Base-by-base conservation (phyloP, 2,797 vertebrate genomes). In the Cygnus olor region DNA sequence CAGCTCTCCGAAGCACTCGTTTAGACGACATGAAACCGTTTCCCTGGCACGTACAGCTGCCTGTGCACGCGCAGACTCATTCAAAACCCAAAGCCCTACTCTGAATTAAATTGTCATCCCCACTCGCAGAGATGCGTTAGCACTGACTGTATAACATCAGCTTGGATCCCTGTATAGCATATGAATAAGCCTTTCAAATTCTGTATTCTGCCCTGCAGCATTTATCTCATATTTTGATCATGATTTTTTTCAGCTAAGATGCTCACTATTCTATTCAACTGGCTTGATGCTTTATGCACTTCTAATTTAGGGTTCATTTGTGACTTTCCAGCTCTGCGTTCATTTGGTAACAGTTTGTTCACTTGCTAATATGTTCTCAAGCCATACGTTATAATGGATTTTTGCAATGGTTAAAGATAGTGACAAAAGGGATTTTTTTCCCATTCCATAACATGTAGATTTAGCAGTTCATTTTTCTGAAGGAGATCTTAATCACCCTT, bases 71-170 rank as follows among this genome's bases (percentile, higher is more conserved):
- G 81, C 45, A 81, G 90, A 84, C 70, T 93, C 91, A 91, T 94
- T 94, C 88, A 92, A 80, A 93, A 64, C 77, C 85, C 53, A 77
- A 63, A 90, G 89, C 94, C 87, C 82, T 80, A 60, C 89, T 84
- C 85, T 91, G 92, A 95, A 95, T 95, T 91, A 89, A 81, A 89
- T 81, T 92, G 92, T 88, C 91, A 92, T 88, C 91, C 92, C 94
- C 85, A 93, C 95, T 95, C 85, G 70, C 76, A 60, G 89, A 84
- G 93, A 93, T 89, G 54, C 77, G 74, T 88, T 92, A 94, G 79
- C 79, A 88, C 63, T 80, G 92, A 94, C 94, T 92, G 85, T 56
- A 81, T 95, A 92, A 94, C 89, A 96, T 96, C 95, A 94, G 89
- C 88, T 92, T 30, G 2, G 54, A 78, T 70, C 64, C 71, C 86